Percentiles rank a stretch among this genome's conserved stretches.
Evolutionary conservation across 1,140 invertebrate genomes (phyloP).

Genomic region (Diabrotica undecimpunctata): DNA sequence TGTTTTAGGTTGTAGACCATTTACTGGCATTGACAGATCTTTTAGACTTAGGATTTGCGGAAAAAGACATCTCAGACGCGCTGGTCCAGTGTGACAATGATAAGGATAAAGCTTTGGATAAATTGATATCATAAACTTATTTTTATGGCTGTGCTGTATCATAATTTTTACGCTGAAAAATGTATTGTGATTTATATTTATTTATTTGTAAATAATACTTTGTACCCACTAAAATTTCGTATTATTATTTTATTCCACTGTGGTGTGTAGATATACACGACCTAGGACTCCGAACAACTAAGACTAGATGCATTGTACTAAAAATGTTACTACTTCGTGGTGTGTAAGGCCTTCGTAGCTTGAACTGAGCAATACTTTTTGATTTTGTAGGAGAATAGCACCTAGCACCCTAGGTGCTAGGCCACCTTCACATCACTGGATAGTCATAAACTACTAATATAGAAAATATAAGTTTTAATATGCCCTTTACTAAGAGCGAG

Average conservation of each 20-base stretch:
- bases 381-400: too few relatives aligned
- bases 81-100: slow-evolving; percentile 75
- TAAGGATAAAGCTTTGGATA: slow-evolving; percentile 81
- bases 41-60: slow-evolving; percentile 77
- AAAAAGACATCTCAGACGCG: slow-evolving; percentile 69
- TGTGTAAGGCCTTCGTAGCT: too few relatives aligned
- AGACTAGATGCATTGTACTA: too few relatives aligned
- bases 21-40: slow-evolving; percentile 64
- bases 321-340: too few relatives aligned
- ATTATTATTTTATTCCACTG: not conserved
- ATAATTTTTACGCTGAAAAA: slow-evolving; percentile 17
- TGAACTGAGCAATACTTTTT: too few relatives aligned
- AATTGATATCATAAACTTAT: slow-evolving; percentile 65
- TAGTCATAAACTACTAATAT: too few relatives aligned
- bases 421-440: too few relatives aligned
- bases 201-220: slow-evolving; percentile 20
- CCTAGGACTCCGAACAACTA: too few relatives aligned
- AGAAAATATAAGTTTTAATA: too few relatives aligned
- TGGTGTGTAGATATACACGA: not conserved
- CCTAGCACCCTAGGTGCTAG: too few relatives aligned
- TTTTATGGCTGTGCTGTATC: slow-evolving; percentile 34
- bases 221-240: not conserved
- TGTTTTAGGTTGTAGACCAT: slow-evolving; percentile 69
- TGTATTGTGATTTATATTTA: slow-evolving; percentile 16
- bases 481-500: too few relatives aligned